Evolutionary conservation across 2,113 vertebrate genomes (phyloP), one percentile per base, ranked within the genome.

Genomic region (Smithornis capensis): DNA sequence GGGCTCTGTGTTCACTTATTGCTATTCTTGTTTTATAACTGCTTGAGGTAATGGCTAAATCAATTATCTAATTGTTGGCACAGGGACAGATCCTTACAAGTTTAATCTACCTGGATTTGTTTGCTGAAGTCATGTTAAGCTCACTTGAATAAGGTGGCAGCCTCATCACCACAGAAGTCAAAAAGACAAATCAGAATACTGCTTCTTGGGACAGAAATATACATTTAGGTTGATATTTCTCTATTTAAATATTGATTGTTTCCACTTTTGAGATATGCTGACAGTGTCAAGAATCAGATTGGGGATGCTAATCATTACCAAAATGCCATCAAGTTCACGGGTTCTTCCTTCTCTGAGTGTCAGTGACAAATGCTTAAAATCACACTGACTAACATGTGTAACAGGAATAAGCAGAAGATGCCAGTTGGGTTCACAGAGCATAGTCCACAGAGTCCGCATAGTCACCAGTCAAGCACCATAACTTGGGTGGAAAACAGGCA

Each of bases 11-110:
- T 38, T 68, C 83, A 59, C 47, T 93, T 89, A 90, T 35, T 91
- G 69, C 49, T 90, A 11, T 70, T 95, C 31, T 28, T 93, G 76
- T 93, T 95, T 96, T 97, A 75, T 92, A 94, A 94, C 83, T 90
- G 47, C 76, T 90, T 1, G 1, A 89, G 68, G 86, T 96, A 96
- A 95, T 85, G 94, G 84, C 87, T 92, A 91, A 91, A 94, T 94
- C 83, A 84, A 81, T 97, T 96, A 87, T 59, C 35, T 78, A 91
- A 91, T 96, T 89, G 89, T 75, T 2, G 0, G 73, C 56, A 71
- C 44, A 82, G 81, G 23, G 40, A 49, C 55, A 76, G 74, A 75
- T 68, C 65, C 77, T 83, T 64, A n/a, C 59, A 82, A 57, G 19
- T 71, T 88, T 57, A 27, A 22, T 37, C 56, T 83, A 38, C 12